Conservation (phyloP, 2,113 vertebrate species). For the Antennarius striatus region DNA sequence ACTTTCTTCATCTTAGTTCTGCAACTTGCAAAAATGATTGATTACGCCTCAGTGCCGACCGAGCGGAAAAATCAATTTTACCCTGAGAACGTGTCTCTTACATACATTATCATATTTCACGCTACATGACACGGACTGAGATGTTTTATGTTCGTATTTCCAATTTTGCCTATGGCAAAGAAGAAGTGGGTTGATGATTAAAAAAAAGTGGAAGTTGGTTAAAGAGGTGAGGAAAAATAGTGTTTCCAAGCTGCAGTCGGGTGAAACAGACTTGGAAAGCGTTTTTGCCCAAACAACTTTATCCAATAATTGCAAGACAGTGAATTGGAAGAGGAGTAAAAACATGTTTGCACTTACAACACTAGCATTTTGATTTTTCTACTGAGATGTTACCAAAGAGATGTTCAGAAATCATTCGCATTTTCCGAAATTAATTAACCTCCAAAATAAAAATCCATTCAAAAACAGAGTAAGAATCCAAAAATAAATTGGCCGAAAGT, state of each 20-base stretch:
- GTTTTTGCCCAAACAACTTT: slow-evolving; percentile 10
- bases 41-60: slow-evolving; percentile 25
- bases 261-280: slow-evolving; percentile 3
- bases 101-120: slow-evolving; percentile 63
- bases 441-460: no score
- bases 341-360: no score
- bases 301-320: neutral
- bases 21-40: slow-evolving; percentile 43
- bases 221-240: slow-evolving; percentile 44
- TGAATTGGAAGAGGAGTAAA: neutral
- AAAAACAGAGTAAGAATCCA: no score
- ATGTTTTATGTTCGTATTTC: slow-evolving; percentile 52
- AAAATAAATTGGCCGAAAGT: no score
- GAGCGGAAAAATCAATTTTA: slow-evolving; percentile 53
- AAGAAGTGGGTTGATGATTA: slow-evolving; percentile 40
- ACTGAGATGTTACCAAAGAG: no score
- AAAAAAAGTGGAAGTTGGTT: slow-evolving; percentile 43
- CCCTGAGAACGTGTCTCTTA: slow-evolving; percentile 35
- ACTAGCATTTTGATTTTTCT: no score
- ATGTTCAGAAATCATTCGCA: no score
- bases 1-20: slow-evolving; percentile 19
- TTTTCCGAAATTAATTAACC: no score
- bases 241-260: slow-evolving; percentile 30
- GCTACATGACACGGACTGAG: slow-evolving; percentile 38
- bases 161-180: slow-evolving; percentile 38